These are phyloP conservation scores for Mnemiopsis leidyi DNA, from an alignment of 37 sponge, comb jelly and placozoan species.

Conservation along the genomic window DNA sequence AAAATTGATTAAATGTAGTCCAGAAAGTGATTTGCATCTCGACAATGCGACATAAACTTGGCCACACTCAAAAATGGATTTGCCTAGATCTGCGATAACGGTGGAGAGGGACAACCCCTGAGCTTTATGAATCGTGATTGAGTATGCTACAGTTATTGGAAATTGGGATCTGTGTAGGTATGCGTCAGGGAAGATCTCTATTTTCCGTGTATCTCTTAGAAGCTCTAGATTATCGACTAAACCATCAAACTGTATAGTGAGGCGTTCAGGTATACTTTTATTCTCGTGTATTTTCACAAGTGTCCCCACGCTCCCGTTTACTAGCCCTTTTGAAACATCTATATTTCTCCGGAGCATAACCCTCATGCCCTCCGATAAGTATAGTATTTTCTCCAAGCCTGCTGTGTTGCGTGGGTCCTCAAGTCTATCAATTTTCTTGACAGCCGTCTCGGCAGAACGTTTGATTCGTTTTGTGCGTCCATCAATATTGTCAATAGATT, in stretches of 20 bases:
- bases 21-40: conserved; percentile 73
- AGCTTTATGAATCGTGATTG: conserved; percentile 70
- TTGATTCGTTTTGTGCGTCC: not conserved
- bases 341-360: conserved; percentile 77
- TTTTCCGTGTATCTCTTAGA: conserved; percentile 64
- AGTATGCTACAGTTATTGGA: conserved; percentile 68
- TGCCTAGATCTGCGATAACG: conserved; percentile 72
- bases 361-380: conserved; percentile 70
- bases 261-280: not conserved
- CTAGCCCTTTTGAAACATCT: conserved; percentile 66
- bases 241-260: conserved; percentile 72
- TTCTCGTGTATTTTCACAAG: not conserved
- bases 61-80: conserved; percentile 78
- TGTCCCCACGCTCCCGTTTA: conserved; percentile 73
- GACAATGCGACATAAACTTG: conserved; percentile 95
- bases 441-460: conserved; percentile 57
- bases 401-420: conserved; percentile 75
- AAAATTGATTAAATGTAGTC: conserved; percentile 80
- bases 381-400: conserved; percentile 68
- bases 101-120: conserved; percentile 70
- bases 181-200: conserved; percentile 65
- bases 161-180: conserved; percentile 71
- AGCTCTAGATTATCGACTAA: not conserved
- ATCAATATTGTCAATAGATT: conserved; percentile 70
- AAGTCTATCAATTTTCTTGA: conserved; percentile 67